A percentile compares a stretch with the other conserved stretches of the same genome.
phyloP scores from a whole-genome alignment of 2,888 invertebrate genomes.

The Dicranocentrus wangi region DNA sequence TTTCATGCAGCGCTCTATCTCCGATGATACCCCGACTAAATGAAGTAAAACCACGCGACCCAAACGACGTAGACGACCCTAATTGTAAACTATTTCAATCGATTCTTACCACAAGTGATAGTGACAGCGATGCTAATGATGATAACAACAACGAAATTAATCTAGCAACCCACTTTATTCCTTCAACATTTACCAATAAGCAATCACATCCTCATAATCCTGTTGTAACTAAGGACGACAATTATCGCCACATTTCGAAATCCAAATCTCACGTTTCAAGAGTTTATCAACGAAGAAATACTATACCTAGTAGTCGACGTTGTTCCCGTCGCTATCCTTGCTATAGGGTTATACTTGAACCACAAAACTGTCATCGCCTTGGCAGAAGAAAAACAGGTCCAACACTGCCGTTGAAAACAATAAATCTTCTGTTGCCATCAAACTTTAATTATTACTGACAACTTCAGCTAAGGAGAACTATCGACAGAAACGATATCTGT shows the following conservation, averaged over 20 bases:
- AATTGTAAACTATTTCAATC: conserved; percentile 48
- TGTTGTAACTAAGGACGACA: conserved; percentile 17
- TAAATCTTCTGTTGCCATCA: conserved; percentile 58
- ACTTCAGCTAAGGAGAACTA: too few species aligned
- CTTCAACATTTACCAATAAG: conserved; percentile 12
- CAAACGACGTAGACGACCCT: conserved; percentile 25
- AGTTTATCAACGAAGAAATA: conserved; percentile 22
- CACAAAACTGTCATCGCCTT: conserved; percentile 36
- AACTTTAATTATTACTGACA: conserved; percentile 21
- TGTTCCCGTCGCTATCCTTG: conserved; percentile 58
- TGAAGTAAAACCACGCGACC: too few species aligned
- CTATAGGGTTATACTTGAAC: conserved; percentile 64
- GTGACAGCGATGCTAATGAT: conserved; percentile 41
- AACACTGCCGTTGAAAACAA: conserved; percentile 63
- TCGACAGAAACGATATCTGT: too few species aligned
- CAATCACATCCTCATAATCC: neutral
- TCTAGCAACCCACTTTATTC: conserved; percentile 20
- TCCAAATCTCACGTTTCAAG: conserved; percentile 1
- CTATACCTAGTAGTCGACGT: conserved; percentile 21
- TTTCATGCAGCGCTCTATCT: too few species aligned
- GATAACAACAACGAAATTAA: conserved; percentile 40
- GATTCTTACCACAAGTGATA: conserved; percentile 32
- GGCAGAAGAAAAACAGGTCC: conserved; percentile 45
- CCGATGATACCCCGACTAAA: too few species aligned
- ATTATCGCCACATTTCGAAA: conserved; percentile 15